A percentile compares a stretch with the other conserved stretches of the same genome.
Evolutionary conservation across 2,888 invertebrate species (phyloP).

Genomic region (Desoria tigrina): DNA sequence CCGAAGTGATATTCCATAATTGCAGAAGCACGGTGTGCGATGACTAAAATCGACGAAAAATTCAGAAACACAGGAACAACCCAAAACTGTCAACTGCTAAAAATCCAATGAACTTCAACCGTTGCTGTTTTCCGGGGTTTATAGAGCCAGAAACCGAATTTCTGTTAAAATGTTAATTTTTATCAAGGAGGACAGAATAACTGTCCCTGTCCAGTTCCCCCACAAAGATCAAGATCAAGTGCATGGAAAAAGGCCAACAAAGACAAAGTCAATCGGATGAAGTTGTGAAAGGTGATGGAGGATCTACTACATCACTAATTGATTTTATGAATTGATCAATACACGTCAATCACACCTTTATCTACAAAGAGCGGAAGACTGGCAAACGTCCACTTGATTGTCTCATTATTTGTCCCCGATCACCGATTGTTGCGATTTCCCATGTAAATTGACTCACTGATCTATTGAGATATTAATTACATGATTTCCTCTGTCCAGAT

Average conservation of each 20-base stretch:
- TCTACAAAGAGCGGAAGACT: slow-evolving; percentile 14
- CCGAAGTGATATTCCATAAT: slow-evolving; percentile 32
- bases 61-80: too few species aligned
- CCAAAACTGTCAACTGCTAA: too few species aligned
- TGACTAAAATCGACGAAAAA: too few species aligned
- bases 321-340: not conserved
- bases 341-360: slow-evolving; percentile 6
- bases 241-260: not conserved
- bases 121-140: too few species aligned
- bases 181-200: too few species aligned
- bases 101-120: too few species aligned
- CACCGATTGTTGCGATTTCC: not conserved
- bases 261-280: not conserved
- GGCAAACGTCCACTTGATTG: slow-evolving; percentile 18
- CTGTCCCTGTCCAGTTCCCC: too few species aligned
- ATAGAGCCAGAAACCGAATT: too few species aligned
- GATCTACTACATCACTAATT: not conserved
- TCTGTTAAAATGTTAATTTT: too few species aligned
- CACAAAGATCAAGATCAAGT: too few species aligned
- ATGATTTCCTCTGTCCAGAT: not conserved
- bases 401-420: not conserved
- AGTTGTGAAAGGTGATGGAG: slow-evolving; percentile 1
- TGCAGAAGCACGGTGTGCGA: too few species aligned
- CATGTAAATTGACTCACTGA: not conserved
- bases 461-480: not conserved